These are phyloP conservation scores for Stigmatopora argus DNA, from an alignment of 2,113 vertebrate species.

Conservation along the genomic window DNA sequence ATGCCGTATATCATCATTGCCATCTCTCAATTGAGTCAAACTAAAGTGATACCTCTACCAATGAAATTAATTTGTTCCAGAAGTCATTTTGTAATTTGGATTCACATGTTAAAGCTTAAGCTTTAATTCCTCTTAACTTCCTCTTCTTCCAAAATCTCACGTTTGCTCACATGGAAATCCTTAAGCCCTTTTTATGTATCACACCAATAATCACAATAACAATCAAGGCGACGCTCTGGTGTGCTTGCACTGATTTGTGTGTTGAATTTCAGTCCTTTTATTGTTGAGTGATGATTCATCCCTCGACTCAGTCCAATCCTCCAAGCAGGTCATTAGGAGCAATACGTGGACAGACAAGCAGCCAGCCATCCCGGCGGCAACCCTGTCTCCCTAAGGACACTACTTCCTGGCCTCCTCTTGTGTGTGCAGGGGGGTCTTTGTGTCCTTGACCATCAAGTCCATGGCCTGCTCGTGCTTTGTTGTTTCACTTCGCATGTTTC, in stretches of 20 bases:
- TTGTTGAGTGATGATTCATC: constrained; percentile 30
- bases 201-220: neutral
- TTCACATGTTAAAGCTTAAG: neutral
- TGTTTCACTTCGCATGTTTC: constrained; percentile 48
- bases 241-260: constrained; percentile 11
- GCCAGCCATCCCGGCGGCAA: constrained; percentile 51
- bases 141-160: neutral
- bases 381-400: constrained; percentile 46
- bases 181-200: neutral
- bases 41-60: too few species aligned
- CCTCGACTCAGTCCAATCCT: constrained; percentile 34
- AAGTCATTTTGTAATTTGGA: too few species aligned
- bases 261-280: constrained; percentile 10
- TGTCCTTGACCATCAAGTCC: constrained; percentile 75
- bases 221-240: neutral
- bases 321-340: constrained; percentile 31
- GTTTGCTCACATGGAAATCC: constrained; percentile 12
- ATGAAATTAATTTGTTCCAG: too few species aligned
- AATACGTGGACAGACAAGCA: constrained; percentile 1
- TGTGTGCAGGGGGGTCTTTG: constrained; percentile 42
- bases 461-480: constrained; percentile 40
- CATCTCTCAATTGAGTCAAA: neutral
- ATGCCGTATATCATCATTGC: neutral
- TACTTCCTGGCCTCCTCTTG: constrained; percentile 49
- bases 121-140: too few species aligned